Evolutionary conservation across 2,113 vertebrate genomes (phyloP), one percentile per base, ranked within the genome.

Genomic region (Cochlearius cochlearius): DNA sequence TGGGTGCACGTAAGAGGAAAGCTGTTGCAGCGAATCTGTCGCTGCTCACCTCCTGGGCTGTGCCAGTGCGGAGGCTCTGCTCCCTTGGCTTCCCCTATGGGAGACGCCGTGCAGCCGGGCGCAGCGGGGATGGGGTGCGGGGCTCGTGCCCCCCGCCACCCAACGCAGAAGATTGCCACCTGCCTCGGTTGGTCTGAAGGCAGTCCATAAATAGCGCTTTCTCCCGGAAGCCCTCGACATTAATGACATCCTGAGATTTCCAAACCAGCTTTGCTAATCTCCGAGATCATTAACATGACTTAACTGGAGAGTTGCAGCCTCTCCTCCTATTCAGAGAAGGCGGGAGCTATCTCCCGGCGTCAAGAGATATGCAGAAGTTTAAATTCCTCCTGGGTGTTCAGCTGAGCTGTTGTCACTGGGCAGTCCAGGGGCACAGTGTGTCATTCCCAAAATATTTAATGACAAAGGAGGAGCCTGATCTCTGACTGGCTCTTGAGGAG

Each of bases 401-500:
- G 59, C 59, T 88, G 88, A 94, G 63, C 49, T 77, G 59, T 76
- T 95, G 94, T 96, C 94, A 52, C 79, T 58, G 85, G 87, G 81
- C 85, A 86, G 85, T 75, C 20, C 90, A 27, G 58, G 85, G 82
- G 72, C 90, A 96, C 82, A 34, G 0, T 81, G 71, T 95, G 86
- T 97, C 92, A 97, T 89, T 72, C 86, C 50, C 62, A 47, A 96
- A 97, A 43, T 91, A 97, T 95, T 97, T 82, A 49, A 36, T 87
- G 95, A 78, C 91, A 94, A 27, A 89, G 94, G 83, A 88, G 86
- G 83, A 94, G 81, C 64, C 69, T 69, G 84, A 17, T 88, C 71
- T 76, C 81, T 86, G 90, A 93, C 41, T 95, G 95, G 95, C 74
- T 94, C 77, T 38, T 38, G 68, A 93, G 94, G 86, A 74, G 92